Evolutionary conservation across 2,888 invertebrate genomes (phyloP), one percentile per base, ranked within the genome.

Genomic region (Thyatira batis): DNA sequence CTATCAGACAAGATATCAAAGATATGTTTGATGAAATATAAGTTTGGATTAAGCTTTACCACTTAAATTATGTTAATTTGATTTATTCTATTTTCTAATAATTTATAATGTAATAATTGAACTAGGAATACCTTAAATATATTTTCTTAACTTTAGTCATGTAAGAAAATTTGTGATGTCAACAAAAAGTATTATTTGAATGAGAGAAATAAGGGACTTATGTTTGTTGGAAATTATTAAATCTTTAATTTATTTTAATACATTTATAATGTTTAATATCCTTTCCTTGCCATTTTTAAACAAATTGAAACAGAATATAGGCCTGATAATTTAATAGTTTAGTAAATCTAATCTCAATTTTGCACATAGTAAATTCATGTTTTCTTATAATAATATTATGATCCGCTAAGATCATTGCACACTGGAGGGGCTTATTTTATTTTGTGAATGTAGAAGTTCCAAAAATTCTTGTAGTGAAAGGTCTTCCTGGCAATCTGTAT

Each of bases 401-500:
- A 52, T 54, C 49, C 57, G 53, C 60, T 63, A 64, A 53, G 65
- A 78, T 89, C 78, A 89, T 76, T 90, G 85, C 58, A 88, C 83
- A 59, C 85, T 77, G 55, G 85, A 85, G n/a, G 75, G 73, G 62
- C 78, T 81, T 58, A 86, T 76, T 82, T 89, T 89, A 63, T 87
- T 92, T 71, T 92, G 92, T 17, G 92, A 89, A 55, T 92, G 89
- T 49, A 92, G 75, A 20, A 92, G 78, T 69, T 92, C 91, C 28
- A 91, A 78, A 57, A 92, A 92, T 65, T 92, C 92, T 62, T 92
- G 92, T 6, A 92, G 80, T 17, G 92, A 92, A 46, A 92, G 72
- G 49, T 92, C 92, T 63, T 92, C 92, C 66, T 92, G 92, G 55
- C 92, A 92, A 58, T 92, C 92, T 4, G 92, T 92, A 57, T 92